These are phyloP conservation scores for Synodontis membranacea DNA, from an alignment of 2,113 vertebrate genomes.

Conservation along the genomic window DNA sequence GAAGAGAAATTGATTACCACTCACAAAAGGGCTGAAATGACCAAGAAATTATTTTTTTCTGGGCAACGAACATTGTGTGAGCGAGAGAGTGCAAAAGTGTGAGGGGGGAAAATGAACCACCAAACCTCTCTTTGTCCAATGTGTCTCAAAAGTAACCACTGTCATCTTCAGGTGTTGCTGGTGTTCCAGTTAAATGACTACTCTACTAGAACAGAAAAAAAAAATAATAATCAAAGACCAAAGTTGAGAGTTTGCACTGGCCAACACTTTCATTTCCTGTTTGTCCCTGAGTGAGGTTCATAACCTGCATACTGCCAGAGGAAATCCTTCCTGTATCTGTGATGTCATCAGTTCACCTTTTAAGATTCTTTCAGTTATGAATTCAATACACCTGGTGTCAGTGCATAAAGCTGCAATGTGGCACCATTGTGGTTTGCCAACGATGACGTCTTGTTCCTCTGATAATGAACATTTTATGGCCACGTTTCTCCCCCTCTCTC, in stretches of 20 bases:
- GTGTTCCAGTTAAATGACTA: constrained; percentile 63
- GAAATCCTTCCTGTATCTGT: constrained; percentile 31
- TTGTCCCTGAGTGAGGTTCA: neutral
- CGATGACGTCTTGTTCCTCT: constrained; percentile 52
- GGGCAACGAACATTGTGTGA: constrained; percentile 74
- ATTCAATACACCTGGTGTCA: neutral
- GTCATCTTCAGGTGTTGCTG: constrained; percentile 69
- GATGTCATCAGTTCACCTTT: constrained; percentile 45
- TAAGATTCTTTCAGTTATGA: neutral
- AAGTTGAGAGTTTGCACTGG: constrained; percentile 11
- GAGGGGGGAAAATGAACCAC: constrained; percentile 65
- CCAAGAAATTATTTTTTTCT: constrained; percentile 80
- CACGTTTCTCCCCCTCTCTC: constrained; percentile 19
- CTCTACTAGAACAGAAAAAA: constrained; percentile 39
- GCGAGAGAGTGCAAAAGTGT: constrained; percentile 38
- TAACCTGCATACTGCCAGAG: neutral
- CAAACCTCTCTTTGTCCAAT: constrained; percentile 63
- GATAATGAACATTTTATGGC: constrained; percentile 59
- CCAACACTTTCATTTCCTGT: constrained; percentile 35
- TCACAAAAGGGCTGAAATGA: constrained; percentile 80
- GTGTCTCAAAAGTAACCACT: constrained; percentile 68
- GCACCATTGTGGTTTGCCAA: constrained; percentile 44
- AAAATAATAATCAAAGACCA: no score
- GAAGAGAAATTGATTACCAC: constrained; percentile 80
- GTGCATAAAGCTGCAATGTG: constrained; percentile 30